These are phyloP conservation scores for Helarctos malayanus DNA, from an alignment of 2,797 vertebrate genomes.

Conservation along the genomic window DNA sequence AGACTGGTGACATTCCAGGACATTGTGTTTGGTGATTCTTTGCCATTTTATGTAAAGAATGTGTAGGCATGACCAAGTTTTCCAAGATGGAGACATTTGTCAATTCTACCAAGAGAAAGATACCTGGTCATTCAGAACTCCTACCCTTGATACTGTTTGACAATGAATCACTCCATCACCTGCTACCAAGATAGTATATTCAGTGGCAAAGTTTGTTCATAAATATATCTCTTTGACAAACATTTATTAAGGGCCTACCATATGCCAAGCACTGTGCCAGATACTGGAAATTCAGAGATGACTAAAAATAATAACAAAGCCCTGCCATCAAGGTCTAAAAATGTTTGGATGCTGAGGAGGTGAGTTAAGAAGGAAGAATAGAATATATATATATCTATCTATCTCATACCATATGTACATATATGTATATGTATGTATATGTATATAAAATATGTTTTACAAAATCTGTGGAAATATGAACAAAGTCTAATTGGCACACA, in stretches of 20 bases:
- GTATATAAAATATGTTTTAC: not conserved
- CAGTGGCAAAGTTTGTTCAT: not conserved
- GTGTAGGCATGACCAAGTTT: not conserved
- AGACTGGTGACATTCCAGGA: not conserved
- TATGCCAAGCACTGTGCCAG: not conserved
- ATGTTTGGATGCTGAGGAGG: not conserved
- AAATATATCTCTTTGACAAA: not conserved
- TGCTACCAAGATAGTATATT: not conserved
- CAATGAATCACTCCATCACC: not conserved
- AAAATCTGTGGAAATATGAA: not conserved
- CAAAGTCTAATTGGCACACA: not conserved
- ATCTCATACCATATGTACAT: not conserved
- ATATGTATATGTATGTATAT: not conserved
- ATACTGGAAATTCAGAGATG: slow-evolving; percentile 54
- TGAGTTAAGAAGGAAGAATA: not conserved
- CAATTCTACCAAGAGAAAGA: not conserved
- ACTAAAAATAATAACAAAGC: not conserved
- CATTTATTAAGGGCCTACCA: slow-evolving; percentile 35
- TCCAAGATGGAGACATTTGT: not conserved
- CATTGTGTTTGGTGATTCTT: not conserved
- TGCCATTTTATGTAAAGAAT: not conserved
- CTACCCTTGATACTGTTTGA: not conserved
- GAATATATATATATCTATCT: not conserved
- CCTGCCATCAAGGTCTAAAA: not conserved
- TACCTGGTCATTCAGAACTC: not conserved